phyloP scores from a whole-genome alignment of 2,113 vertebrate genomes.

The Sinosuthora webbiana region DNA sequence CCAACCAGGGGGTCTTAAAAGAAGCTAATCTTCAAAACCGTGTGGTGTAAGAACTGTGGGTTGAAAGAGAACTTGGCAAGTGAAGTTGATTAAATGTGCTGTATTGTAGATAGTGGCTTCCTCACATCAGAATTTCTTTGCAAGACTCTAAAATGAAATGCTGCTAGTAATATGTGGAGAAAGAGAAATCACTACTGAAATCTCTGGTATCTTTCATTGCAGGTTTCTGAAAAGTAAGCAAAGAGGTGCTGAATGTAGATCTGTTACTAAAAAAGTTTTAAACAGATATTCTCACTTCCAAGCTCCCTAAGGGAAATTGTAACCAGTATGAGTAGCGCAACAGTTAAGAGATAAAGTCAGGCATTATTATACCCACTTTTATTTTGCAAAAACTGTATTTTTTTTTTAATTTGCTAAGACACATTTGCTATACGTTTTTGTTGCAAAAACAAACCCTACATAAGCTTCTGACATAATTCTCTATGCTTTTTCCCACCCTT shows the following conservation, averaged over 20 bases:
- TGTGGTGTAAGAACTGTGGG: background rate
- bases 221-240: background rate
- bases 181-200: background rate
- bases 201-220: background rate
- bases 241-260: background rate
- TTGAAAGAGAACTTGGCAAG: conserved; percentile 23
- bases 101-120: conserved; percentile 8
- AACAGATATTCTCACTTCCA: background rate
- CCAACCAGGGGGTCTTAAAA: background rate
- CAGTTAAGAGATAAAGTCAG: conserved; percentile 12
- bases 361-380: conserved; percentile 48
- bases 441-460: conserved; percentile 78
- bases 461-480: conserved; percentile 84
- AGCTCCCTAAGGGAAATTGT: background rate
- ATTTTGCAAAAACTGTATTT: conserved; percentile 66
- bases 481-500: conserved; percentile 86
- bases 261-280: background rate
- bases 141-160: background rate
- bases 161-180: background rate
- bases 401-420: conserved; percentile 76
- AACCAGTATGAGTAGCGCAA: background rate
- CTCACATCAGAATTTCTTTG: background rate
- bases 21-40: conserved; percentile 33
- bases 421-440: conserved; percentile 79
- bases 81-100: conserved; percentile 27